Base-by-base conservation (phyloP, 1,140 invertebrate genomes). In the Vanessa atalanta region DNA sequence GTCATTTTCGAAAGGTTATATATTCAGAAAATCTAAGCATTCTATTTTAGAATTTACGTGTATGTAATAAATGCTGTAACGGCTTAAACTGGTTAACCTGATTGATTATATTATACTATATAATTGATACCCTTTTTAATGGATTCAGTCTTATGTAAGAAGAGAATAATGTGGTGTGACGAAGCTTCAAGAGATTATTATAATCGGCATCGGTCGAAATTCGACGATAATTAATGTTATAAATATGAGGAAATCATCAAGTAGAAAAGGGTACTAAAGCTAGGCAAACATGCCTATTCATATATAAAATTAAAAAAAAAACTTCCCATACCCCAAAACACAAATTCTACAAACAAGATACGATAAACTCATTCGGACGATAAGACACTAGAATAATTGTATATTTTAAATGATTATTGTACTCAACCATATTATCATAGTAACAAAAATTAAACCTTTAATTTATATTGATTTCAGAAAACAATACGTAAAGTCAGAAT, bases 1-100 rank as follows among this genome's bases (percentile, higher is more conserved):
- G 71, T 66, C 67, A 77, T 75, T 68, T 69, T 53, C 50, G 50
- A 68, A 68, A 20, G 15, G 67, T 60, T 61, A 23, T 48, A 31
- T 31, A 70, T 61, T 60, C 20, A 14, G 43, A 37, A 63, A 70
- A 70, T 70, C 12, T 11, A 26, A 8, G 47, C 57, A 50, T 16
- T 20, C 53, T n/a, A 63, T 37, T 70, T 63, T 70, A 55, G 57
- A 48, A 48, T 70, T 63, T 60, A 69, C 16, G 15, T 0, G 8
- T 1, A 9, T 4, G 55, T 26, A 47, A 69, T 69, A 69, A 9
- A 55, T 43, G 8, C 43, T 60, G 31, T 11, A 69, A 26, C 55
- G 16, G 53, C 53, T 20, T 69, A 55, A 4, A 50, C 8, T 47
- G 47, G 57, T 68, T 16, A 31, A 43, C 16, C 37, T 68, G 15